Evolutionary conservation across 2,888 invertebrate species (phyloP).

Genomic region (Dyspetes luteomarginatus): DNA sequence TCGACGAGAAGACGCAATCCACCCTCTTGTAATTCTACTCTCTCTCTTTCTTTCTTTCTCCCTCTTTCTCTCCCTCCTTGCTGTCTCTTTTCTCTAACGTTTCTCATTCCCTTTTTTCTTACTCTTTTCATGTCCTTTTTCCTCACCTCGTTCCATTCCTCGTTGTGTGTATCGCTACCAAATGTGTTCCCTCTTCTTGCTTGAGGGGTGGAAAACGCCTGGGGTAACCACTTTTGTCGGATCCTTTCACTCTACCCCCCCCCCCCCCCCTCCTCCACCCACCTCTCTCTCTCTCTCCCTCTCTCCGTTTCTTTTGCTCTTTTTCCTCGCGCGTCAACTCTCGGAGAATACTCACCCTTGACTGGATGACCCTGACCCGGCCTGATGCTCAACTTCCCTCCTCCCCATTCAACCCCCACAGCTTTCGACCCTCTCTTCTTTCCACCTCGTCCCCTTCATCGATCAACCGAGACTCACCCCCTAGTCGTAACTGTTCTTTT

Average conservation of each 20-base stretch:
- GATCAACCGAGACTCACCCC: slow-evolving; percentile 46
- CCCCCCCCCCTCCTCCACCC: background rate
- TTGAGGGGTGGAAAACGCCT: background rate
- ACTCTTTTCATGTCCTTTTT: background rate
- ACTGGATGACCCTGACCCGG: slow-evolving; percentile 74
- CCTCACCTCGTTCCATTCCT: background rate
- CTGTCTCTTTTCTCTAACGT: slow-evolving; percentile 18
- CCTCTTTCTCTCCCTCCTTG: background rate
- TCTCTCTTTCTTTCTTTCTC: slow-evolving; percentile 1
- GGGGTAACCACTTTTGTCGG: slow-evolving; percentile 34
- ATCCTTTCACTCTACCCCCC: slow-evolving; percentile 36
- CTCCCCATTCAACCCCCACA: slow-evolving; percentile 55
- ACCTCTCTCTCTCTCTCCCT: slow-evolving; percentile 8
- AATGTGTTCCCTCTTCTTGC: slow-evolving; percentile 33
- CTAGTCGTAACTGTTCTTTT: too few relatives aligned
- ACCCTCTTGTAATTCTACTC: slow-evolving; percentile 13
- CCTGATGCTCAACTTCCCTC: slow-evolving; percentile 64
- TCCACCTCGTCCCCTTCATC: slow-evolving; percentile 44
- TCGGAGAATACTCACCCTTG: slow-evolving; percentile 70
- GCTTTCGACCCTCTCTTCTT: slow-evolving; percentile 30
- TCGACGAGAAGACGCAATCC: slow-evolving; percentile 39
- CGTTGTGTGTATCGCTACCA: slow-evolving; percentile 23
- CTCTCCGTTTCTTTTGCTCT: slow-evolving; percentile 10
- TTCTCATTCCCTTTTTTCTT: slow-evolving; percentile 18
- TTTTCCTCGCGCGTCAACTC: slow-evolving; percentile 17